Percentiles rank a stretch among this genome's conserved stretches.
Evolutionary conservation across 2,797 vertebrate genomes (phyloP).

Genomic region (Rachycentron canadum): DNA sequence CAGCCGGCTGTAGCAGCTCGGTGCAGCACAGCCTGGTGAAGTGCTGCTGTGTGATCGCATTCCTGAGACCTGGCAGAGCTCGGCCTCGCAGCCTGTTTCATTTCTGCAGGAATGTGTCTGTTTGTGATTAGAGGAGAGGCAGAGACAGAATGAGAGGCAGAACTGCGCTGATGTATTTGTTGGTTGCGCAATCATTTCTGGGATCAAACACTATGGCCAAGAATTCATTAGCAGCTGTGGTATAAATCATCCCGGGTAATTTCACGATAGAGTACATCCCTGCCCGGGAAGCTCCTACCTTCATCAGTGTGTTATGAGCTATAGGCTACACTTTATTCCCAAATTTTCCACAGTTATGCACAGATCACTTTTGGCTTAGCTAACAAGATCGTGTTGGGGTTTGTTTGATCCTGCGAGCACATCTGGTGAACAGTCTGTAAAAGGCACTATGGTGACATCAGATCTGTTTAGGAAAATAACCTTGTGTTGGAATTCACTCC

Average conservation of each 20-base stretch:
- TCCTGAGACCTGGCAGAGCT: slow-evolving; percentile 66
- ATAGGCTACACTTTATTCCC: slow-evolving; percentile 26
- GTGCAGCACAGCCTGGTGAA: slow-evolving; percentile 21
- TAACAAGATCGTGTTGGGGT: slow-evolving; percentile 28
- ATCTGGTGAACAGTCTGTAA: slow-evolving; percentile 29
- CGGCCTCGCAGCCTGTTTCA: slow-evolving; percentile 49
- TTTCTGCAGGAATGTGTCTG: slow-evolving; percentile 70
- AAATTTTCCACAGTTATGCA: slow-evolving; percentile 11
- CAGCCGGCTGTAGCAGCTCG: slow-evolving; percentile 25
- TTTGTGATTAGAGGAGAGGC: slow-evolving; percentile 69
- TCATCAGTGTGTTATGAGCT: slow-evolving; percentile 4
- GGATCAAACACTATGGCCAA: slow-evolving; percentile 31
- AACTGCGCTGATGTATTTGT: slow-evolving; percentile 18
- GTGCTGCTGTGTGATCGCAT: slow-evolving; percentile 57
- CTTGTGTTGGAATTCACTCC: slow-evolving; percentile 7
- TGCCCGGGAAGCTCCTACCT: background rate
- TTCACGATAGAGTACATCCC: slow-evolving; percentile 10
- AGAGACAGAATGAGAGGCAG: background rate
- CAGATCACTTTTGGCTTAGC: slow-evolving; percentile 19
- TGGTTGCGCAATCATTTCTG: slow-evolving; percentile 40
- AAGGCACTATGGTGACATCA: slow-evolving; percentile 11
- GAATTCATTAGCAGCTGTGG: slow-evolving; percentile 33
- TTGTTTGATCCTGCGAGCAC: slow-evolving; percentile 31
- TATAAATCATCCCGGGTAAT: slow-evolving; percentile 33
- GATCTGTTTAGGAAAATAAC: slow-evolving; percentile 48